Conservation (phyloP, 2,888 invertebrate genomes). For the Stenodera caucasica region DNA sequence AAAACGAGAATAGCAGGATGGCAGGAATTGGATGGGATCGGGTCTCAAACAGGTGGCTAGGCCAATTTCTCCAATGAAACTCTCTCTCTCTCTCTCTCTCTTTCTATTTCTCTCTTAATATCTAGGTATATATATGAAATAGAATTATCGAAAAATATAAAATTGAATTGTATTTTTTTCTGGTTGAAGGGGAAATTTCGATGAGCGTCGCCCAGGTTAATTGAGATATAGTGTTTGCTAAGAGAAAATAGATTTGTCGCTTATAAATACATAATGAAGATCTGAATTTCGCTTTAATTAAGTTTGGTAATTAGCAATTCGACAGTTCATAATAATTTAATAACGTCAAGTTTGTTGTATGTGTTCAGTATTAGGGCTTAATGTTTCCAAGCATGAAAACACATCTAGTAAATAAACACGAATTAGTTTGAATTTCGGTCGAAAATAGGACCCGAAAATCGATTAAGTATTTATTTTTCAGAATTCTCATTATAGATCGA, state of each 20-base stretch:
- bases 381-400: constrained; percentile 12
- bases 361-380: constrained; percentile 3
- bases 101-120: no score
- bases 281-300: constrained; percentile 21
- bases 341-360: constrained; percentile 15
- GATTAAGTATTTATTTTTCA: background rate
- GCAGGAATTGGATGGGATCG: background rate
- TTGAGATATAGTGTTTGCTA: constrained; percentile 14
- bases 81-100: no score
- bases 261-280: constrained; percentile 20
- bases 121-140: no score
- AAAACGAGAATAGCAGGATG: constrained; percentile 21
- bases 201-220: constrained; percentile 1
- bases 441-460: no score
- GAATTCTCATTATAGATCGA: background rate
- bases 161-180: no score
- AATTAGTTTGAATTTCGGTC: background rate
- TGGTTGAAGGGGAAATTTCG: background rate
- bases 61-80: no score
- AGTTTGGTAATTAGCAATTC: constrained; percentile 25
- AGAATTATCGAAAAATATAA: no score
- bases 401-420: constrained; percentile 5
- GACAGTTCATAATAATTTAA: constrained; percentile 26
- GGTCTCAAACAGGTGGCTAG: background rate
- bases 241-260: constrained; percentile 14